Evolutionary conservation across 2,888 invertebrate species (phyloP).

Genomic region (Acronicta alni): DNA sequence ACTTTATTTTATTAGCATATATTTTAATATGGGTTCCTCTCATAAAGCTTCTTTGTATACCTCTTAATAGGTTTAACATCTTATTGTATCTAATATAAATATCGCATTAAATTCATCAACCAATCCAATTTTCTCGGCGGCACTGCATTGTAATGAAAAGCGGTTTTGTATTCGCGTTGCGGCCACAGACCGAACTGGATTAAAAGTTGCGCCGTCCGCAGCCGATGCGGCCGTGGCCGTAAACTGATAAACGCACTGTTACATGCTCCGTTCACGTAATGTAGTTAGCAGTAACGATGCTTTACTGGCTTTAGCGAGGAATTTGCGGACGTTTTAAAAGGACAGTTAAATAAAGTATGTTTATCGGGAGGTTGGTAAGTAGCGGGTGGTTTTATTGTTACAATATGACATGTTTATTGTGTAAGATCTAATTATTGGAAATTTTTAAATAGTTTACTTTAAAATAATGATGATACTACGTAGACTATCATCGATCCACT

Average conservation of each 20-base stretch:
- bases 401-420: not conserved
- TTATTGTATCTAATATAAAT: not conserved
- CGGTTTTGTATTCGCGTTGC: conserved; percentile 55
- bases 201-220: conserved; percentile 52
- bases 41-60: no score
- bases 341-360: conserved; percentile 22
- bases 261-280: conserved; percentile 44
- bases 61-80: not conserved
- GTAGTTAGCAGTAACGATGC: conserved; percentile 45
- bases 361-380: conserved; percentile 1
- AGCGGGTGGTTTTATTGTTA: not conserved
- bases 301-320: conserved; percentile 31
- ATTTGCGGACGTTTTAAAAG: conserved; percentile 26
- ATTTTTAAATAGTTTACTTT: no score
- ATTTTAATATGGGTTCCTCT: no score
- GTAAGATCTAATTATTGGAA: no score
- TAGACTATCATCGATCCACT: no score
- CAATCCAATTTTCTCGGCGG: conserved; percentile 40
- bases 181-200: conserved; percentile 49
- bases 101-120: conserved; percentile 23
- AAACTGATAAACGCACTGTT: conserved; percentile 54
- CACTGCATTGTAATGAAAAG: conserved; percentile 53
- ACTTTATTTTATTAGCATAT: no score
- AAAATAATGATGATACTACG: no score
- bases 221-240: conserved; percentile 37